Evolutionary conservation across 2,113 vertebrate species (phyloP).

Genomic region (Hypanus sabinus): DNA sequence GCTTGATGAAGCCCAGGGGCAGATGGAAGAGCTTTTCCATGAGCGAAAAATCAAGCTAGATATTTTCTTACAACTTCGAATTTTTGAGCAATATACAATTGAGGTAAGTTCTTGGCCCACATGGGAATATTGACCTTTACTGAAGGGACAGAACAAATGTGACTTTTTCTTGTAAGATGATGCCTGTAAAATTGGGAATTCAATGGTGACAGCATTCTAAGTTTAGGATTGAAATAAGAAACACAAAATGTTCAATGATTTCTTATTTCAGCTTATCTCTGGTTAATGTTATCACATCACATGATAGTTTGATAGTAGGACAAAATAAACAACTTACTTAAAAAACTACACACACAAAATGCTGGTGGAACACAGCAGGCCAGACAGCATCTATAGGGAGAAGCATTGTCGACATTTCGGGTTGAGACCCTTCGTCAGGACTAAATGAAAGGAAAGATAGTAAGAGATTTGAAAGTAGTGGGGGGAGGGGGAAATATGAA

Average conservation of each 20-base stretch:
- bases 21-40: slow-evolving; percentile 97
- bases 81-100: slow-evolving; percentile 95
- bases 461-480: too few species aligned
- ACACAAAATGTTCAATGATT: neutral
- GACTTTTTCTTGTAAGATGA: neutral
- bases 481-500: too few species aligned
- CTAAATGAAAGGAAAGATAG: too few species aligned
- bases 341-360: too few species aligned
- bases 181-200: neutral
- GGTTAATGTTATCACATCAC: neutral
- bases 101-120: slow-evolving; percentile 63
- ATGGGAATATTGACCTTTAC: neutral
- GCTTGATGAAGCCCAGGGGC: slow-evolving; percentile 89
- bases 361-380: too few species aligned
- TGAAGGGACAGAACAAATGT: slow-evolving; percentile 10
- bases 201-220: neutral
- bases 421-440: too few species aligned
- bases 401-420: too few species aligned
- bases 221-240: neutral
- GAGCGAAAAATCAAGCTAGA: slow-evolving; percentile 95
- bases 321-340: neutral
- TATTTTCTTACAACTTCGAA: slow-evolving; percentile 90
- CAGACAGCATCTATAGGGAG: too few species aligned
- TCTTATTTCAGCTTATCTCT: neutral
- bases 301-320: neutral